Conservation (phyloP, 2,113 vertebrate species). For the Engystomops pustulosus region DNA sequence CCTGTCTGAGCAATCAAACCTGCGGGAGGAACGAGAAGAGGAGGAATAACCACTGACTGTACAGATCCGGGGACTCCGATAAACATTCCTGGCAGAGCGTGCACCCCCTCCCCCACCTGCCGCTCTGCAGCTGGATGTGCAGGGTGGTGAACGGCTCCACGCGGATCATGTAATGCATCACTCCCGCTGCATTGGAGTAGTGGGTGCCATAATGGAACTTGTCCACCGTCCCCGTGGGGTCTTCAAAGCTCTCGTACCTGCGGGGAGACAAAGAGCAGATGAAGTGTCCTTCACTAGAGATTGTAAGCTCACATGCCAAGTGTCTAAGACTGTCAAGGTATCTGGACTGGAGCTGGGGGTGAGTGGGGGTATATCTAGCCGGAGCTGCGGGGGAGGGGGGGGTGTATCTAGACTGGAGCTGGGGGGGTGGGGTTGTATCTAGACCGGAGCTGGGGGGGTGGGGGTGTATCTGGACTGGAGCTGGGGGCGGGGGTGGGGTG, state of each 20-base stretch:
- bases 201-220: conserved; percentile 99
- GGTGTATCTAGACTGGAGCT: no score
- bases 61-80: neutral
- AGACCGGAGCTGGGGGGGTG: no score
- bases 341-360: no score
- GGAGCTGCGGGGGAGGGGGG: no score
- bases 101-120: conserved; percentile 76
- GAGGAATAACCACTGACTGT: neutral
- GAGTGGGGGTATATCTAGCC: no score
- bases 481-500: no score
- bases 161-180: conserved; percentile 99
- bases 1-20: conserved; percentile 95
- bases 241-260: conserved; percentile 97
- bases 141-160: conserved; percentile 94
- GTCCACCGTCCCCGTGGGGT: conserved; percentile 89
- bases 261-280: neutral
- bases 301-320: neutral
- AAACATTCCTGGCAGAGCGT: no score
- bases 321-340: neutral
- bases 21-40: conserved; percentile 61
- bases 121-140: conserved; percentile 96
- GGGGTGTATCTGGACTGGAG: no score
- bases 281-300: neutral
- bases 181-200: conserved; percentile 97
- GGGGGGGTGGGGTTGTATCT: no score